phyloP scores from a whole-genome alignment of 2,797 vertebrate species.

The Apogon talboti region DNA sequence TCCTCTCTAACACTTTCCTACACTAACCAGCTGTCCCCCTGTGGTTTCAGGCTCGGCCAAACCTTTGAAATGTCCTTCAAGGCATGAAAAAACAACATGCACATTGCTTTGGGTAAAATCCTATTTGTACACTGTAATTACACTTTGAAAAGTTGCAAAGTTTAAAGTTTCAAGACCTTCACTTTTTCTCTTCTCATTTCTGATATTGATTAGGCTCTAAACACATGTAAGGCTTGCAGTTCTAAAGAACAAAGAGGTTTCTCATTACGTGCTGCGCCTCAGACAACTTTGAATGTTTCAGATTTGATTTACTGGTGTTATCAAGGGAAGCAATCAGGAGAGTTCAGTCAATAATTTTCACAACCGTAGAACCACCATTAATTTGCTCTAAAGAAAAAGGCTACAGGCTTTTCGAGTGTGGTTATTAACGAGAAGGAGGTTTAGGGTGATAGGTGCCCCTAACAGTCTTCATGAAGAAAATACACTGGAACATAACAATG shows the following conservation, averaged over 20 bases:
- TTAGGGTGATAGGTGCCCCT: slow-evolving; percentile 44
- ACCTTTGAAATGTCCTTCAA: slow-evolving; percentile 85
- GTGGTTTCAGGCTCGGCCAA: slow-evolving; percentile 79
- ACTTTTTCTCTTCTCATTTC: slow-evolving; percentile 76
- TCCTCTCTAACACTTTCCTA: slow-evolving; percentile 78
- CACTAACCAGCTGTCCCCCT: slow-evolving; percentile 82
- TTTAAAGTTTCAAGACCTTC: slow-evolving; percentile 79
- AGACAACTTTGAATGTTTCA: slow-evolving; percentile 74
- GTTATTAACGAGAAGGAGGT: slow-evolving; percentile 51
- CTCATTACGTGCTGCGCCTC: slow-evolving; percentile 69
- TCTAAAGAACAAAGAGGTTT: slow-evolving; percentile 77
- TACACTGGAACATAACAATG: slow-evolving; percentile 35
- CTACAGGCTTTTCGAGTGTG: slow-evolving; percentile 59
- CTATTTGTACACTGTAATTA: slow-evolving; percentile 83
- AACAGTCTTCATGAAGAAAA: slow-evolving; percentile 39
- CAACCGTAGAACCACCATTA: slow-evolving; percentile 56
- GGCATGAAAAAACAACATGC: slow-evolving; percentile 77
- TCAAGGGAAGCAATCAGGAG: slow-evolving; percentile 79
- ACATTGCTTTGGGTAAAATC: slow-evolving; percentile 82
- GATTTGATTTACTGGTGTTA: slow-evolving; percentile 70
- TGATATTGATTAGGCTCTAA: slow-evolving; percentile 80
- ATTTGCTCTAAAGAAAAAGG: slow-evolving; percentile 62
- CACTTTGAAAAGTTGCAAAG: slow-evolving; percentile 82
- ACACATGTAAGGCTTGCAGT: slow-evolving; percentile 57
- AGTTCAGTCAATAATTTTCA: slow-evolving; percentile 74